Evolutionary conservation across 2,113 vertebrate species (phyloP).

Genomic region (Equus przewalskii): DNA sequence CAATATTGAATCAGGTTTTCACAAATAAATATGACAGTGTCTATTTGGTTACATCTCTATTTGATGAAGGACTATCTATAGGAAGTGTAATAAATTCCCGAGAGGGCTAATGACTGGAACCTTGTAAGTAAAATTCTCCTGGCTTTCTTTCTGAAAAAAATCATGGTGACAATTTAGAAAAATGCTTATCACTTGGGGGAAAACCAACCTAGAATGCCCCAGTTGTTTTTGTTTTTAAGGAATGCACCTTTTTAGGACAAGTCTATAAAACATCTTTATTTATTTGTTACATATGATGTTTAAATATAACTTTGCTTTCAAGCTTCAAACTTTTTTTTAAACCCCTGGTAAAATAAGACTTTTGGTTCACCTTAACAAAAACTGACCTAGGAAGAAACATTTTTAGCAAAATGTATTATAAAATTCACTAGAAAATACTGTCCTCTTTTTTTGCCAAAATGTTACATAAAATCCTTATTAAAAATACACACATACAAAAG

Average conservation of each 20-base stretch:
- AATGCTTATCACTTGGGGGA: neutral
- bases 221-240: conserved; percentile 72
- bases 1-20: conserved; percentile 74
- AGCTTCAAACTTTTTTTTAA: conserved; percentile 71
- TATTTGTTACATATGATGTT: conserved; percentile 81
- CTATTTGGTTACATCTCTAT: conserved; percentile 64
- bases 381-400: conserved; percentile 76
- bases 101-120: neutral
- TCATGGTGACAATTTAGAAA: conserved; percentile 22
- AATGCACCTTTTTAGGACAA: conserved; percentile 72
- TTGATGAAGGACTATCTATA: conserved; percentile 52
- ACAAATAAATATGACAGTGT: conserved; percentile 78
- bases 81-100: conserved; percentile 49
- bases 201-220: conserved; percentile 61
- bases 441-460: conserved; percentile 83
- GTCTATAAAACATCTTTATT: conserved; percentile 84
- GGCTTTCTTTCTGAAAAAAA: conserved; percentile 47
- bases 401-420: conserved; percentile 83
- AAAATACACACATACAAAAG: conserved; percentile 83
- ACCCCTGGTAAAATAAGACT: conserved; percentile 82
- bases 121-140: conserved; percentile 52
- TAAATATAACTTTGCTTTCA: conserved; percentile 75
- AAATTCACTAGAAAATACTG: conserved; percentile 85
- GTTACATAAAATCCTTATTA: conserved; percentile 80
- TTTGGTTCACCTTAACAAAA: conserved; percentile 80